Evolutionary conservation across 2,113 vertebrate genomes (phyloP).

Genomic region (Chaetorhynchus papuensis): DNA sequence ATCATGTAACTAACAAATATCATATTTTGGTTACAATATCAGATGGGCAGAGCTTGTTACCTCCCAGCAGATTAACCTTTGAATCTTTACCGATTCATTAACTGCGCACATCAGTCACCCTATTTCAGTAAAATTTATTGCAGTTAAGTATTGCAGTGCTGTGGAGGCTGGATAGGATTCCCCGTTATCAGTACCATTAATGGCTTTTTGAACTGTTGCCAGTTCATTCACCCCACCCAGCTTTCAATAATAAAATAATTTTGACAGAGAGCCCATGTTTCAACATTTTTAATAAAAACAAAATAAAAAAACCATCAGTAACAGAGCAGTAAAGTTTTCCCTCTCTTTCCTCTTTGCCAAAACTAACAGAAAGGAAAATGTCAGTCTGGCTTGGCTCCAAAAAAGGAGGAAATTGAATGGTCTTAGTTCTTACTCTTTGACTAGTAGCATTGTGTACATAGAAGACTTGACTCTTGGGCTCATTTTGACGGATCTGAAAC

Average conservation of each 20-base stretch:
- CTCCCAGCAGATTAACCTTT: slow-evolving; percentile 77
- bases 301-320: slow-evolving; percentile 82
- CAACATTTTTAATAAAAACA: slow-evolving; percentile 88
- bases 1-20: slow-evolving; percentile 80
- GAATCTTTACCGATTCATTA: slow-evolving; percentile 77
- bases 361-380: slow-evolving; percentile 83
- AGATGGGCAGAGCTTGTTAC: slow-evolving; percentile 75
- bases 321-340: slow-evolving; percentile 79
- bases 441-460: slow-evolving; percentile 79
- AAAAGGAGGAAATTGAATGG: slow-evolving; percentile 78
- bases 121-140: slow-evolving; percentile 69
- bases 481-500: slow-evolving; percentile 74
- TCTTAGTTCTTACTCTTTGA: slow-evolving; percentile 78
- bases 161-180: slow-evolving; percentile 68
- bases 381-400: slow-evolving; percentile 74
- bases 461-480: slow-evolving; percentile 72
- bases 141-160: slow-evolving; percentile 71
- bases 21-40: slow-evolving; percentile 77
- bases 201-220: slow-evolving; percentile 74
- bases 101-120: slow-evolving; percentile 68
- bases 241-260: slow-evolving; percentile 83
- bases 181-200: slow-evolving; percentile 75
- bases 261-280: slow-evolving; percentile 79
- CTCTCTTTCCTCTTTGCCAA: slow-evolving; percentile 77
- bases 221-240: slow-evolving; percentile 77